phyloP scores from a whole-genome alignment of 2,113 vertebrate genomes.

The Athene cunicularia region DNA sequence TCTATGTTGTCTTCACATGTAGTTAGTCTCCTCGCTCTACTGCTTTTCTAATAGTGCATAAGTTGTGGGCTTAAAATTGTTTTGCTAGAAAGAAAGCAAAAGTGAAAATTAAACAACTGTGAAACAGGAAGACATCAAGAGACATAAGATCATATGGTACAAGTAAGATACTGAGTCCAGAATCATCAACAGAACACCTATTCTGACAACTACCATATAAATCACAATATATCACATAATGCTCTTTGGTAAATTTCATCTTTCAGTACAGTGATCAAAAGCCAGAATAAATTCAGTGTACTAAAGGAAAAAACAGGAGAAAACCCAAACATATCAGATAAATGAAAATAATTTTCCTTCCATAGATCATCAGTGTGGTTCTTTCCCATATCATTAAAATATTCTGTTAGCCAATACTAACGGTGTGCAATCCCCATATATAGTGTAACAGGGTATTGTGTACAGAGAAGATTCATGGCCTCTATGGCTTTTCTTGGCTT shows the following conservation, averaged over 20 bases:
- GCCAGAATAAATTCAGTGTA: background rate
- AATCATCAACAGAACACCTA: background rate
- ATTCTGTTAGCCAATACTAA: background rate
- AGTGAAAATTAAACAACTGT: background rate
- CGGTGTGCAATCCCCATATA: background rate
- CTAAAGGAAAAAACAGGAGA: background rate
- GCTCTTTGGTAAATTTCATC: background rate
- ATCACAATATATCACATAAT: background rate
- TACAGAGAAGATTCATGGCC: background rate
- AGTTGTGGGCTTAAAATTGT: background rate
- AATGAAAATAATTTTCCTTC: background rate
- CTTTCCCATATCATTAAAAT: background rate
- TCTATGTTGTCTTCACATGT: background rate
- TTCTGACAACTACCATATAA: accelerated
- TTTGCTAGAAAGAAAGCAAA: background rate
- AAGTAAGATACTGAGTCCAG: background rate
- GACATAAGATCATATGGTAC: background rate
- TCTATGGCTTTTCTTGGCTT: background rate
- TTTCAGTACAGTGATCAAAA: background rate
- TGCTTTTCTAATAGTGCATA: background rate
- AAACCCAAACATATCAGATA: background rate
- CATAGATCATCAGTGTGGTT: background rate
- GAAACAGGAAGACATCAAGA: background rate
- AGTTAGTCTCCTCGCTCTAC: background rate
- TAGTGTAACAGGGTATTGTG: background rate